Conservation (phyloP, 2,797 vertebrate genomes). For the Acipenser oxyrinchus region DNA sequence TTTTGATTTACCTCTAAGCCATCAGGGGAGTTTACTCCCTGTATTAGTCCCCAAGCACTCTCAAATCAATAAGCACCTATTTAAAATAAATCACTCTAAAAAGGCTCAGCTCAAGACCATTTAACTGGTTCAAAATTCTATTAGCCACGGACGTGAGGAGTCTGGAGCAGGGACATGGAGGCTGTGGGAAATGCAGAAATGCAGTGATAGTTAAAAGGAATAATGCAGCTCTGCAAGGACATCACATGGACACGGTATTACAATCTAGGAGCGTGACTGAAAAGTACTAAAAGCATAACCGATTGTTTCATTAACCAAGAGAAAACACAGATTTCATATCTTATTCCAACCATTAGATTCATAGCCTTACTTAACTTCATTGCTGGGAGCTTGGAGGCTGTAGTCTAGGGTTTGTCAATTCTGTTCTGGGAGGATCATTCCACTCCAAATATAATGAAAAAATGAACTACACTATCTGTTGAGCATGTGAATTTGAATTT, state of each 20-base stretch:
- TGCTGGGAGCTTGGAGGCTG: background rate
- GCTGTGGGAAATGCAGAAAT: background rate
- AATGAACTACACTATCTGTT: too few species aligned
- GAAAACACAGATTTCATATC: too few species aligned
- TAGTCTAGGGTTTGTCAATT: background rate
- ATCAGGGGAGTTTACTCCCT: constrained; percentile 3
- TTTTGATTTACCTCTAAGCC: background rate
- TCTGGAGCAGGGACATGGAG: background rate
- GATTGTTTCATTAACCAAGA: too few species aligned
- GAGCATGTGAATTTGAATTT: too few species aligned
- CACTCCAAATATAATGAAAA: too few species aligned
- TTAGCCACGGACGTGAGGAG: background rate
- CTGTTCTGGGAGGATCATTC: too few species aligned
- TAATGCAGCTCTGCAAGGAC: too few species aligned
- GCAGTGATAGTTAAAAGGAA: background rate
- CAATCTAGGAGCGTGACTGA: too few species aligned
- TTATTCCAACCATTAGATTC: too few species aligned
- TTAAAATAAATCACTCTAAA: constrained; percentile 10
- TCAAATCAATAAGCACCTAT: constrained; percentile 5
- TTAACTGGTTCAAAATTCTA: constrained; percentile 3
- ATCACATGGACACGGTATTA: too few species aligned
- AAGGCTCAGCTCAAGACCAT: constrained; percentile 5
- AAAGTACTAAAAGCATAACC: too few species aligned
- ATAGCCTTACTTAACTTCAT: background rate
- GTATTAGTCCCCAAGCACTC: background rate